Percentiles rank a stretch among this genome's conserved stretches.
These are phyloP conservation scores for Meandrina meandrites DNA, from an alignment of 92 coral and sea anemone species.

Conservation along the genomic window DNA sequence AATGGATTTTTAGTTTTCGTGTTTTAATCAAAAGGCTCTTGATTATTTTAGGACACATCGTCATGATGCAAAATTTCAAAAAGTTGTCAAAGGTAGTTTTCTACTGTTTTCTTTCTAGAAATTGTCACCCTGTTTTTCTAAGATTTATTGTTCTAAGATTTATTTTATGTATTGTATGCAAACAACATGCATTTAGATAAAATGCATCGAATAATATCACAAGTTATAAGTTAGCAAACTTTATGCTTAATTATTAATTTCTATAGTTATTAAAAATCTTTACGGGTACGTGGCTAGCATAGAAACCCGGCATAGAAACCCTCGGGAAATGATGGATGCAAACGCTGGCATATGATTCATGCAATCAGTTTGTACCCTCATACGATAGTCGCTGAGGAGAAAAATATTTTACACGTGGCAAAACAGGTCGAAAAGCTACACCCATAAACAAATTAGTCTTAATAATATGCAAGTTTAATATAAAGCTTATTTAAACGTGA, in stretches of 20 bases:
- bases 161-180: no score
- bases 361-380: no score
- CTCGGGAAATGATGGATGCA: background rate
- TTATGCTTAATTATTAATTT: background rate
- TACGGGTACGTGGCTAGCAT: background rate
- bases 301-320: background rate
- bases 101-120: background rate
- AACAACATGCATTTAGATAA: background rate
- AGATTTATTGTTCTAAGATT: no score
- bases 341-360: no score
- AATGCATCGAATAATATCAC: background rate
- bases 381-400: background rate
- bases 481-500: no score
- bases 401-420: slow-evolving; percentile 3
- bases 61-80: no score
- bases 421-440: background rate
- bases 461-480: background rate
- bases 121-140: background rate
- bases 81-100: no score
- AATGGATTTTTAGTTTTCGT: no score
- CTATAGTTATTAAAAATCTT: background rate
- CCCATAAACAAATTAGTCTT: background rate
- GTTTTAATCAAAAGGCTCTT: no score
- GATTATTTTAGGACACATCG: no score
- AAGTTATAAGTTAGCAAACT: background rate